Evolutionary conservation across 2,113 vertebrate species (phyloP).

Genomic region (Glaucomys volans): DNA sequence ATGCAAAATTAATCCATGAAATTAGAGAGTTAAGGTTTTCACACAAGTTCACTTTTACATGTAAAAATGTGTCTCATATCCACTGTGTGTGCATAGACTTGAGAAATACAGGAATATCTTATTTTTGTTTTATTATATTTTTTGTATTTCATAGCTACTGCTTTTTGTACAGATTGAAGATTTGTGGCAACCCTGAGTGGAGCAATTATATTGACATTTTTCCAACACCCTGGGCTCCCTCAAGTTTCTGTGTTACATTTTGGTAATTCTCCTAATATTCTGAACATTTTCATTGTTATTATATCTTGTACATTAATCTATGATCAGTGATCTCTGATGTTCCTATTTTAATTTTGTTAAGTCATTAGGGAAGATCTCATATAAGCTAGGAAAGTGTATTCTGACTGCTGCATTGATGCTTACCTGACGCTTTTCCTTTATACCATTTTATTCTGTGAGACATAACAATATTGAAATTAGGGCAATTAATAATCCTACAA

Average conservation of each 20-base stretch:
- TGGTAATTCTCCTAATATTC: background rate
- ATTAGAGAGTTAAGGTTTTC: background rate
- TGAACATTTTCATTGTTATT: background rate
- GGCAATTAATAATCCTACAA: background rate
- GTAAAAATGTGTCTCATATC: background rate
- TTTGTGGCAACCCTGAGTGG: background rate
- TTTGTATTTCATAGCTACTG: background rate
- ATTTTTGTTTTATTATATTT: background rate
- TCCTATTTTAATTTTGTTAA: background rate
- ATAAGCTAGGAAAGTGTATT: background rate
- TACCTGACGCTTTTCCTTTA: too few relatives aligned
- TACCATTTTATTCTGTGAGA: background rate
- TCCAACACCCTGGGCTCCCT: accelerated
- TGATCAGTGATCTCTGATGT: background rate
- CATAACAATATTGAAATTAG: background rate
- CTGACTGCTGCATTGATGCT: background rate
- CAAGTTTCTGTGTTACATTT: background rate
- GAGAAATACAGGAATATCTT: background rate
- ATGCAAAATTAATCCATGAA: background rate
- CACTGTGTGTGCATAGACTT: background rate
- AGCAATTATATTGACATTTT: background rate
- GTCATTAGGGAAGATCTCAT: too few relatives aligned
- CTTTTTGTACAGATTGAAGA: background rate
- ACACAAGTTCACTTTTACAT: background rate
- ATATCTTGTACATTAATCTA: background rate